Base-by-base conservation (phyloP, 2,888 invertebrate species). In the Aphidius colemani region DNA sequence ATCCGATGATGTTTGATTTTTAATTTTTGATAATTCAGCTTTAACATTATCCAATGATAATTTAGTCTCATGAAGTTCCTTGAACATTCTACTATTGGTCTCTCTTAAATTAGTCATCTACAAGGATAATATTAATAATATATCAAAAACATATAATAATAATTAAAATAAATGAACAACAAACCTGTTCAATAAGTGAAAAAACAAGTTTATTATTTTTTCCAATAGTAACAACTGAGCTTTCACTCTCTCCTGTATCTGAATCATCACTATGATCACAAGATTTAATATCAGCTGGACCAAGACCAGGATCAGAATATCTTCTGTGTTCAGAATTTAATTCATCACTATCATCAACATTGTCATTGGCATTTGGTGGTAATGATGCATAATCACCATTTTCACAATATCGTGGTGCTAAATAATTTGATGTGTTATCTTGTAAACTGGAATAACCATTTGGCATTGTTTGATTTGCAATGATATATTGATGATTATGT, bases 41-140 rank as follows among this genome's bases (percentile, higher is more conserved):
- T 78, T 81, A 40, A 82, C 71, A 53, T 66, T 73, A 62, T 79
- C 79, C 63, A 86, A 71, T 72, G 86, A 85, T 85, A 90, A 88
- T 85, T 88, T 89, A 64, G 91, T 88, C 74, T 92, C 90, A 75
- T 88, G 87, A 72, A 93, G 85, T 78, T 92, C 92, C 78, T 89
- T 88, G 75, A 87, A 90, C 76, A 93, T 85, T 84, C 89, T 90
- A 72, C 89, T 87, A 82, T 93, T 92, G 64, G 87, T 86, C 72
- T 90, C 88, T 77, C 90, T 91, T 71, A 93, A 78, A 61, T 88
- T 74, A 41, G 80, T 81, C 75, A 81, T 79, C 81, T 82, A 7
- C 0, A 39, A n/a, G 7, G 3, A 6, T 59, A 5, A 72, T 43
- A 43, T 61, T 18, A 57, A 41, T 40, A 44, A 7, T 49, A 39